These are phyloP conservation scores for Calameuta filiformis DNA, from an alignment of 2,888 invertebrate species.

Conservation along the genomic window DNA sequence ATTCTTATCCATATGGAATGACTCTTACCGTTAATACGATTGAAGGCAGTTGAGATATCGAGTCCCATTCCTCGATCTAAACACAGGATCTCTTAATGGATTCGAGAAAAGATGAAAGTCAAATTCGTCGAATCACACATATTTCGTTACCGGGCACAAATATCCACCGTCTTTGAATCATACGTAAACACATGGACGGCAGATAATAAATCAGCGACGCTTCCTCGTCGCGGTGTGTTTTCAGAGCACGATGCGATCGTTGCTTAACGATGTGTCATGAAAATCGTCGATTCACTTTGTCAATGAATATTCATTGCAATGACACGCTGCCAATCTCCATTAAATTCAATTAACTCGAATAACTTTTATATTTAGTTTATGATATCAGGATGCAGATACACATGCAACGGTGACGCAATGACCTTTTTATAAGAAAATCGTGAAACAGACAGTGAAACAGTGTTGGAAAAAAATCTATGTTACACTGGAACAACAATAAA, in stretches of 20 bases:
- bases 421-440: background rate
- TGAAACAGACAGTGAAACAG: background rate
- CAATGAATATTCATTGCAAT: constrained; percentile 42
- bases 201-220: background rate
- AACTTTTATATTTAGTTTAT: background rate
- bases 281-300: constrained; percentile 40
- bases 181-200: background rate
- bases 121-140: background rate
- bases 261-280: constrained; percentile 15
- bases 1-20: background rate
- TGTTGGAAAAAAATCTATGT: background rate
- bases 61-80: constrained; percentile 35
- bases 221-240: background rate
- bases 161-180: background rate
- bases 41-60: constrained; percentile 40
- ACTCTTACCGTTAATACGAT: constrained; percentile 36
- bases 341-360: constrained; percentile 25
- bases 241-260: background rate
- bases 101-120: background rate
- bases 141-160: background rate
- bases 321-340: constrained; percentile 24
- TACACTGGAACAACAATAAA: background rate
- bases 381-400: background rate
- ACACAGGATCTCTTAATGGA: background rate
- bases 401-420: background rate